These are phyloP conservation scores for Tadarida brasiliensis DNA, from an alignment of 2,797 vertebrate species.

Conservation along the genomic window DNA sequence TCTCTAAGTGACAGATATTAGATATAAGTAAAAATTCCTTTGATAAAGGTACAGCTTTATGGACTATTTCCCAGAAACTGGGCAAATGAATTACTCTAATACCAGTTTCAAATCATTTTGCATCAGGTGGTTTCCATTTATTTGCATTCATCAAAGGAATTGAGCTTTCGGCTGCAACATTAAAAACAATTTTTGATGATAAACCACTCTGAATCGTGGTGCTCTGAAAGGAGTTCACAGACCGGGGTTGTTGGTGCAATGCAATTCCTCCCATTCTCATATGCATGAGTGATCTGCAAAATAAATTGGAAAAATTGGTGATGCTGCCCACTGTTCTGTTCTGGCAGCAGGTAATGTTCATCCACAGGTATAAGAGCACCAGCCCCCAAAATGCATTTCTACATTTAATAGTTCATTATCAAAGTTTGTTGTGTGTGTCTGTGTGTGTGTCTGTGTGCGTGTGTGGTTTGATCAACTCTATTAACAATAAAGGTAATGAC, in stretches of 20 bases:
- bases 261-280: not conserved
- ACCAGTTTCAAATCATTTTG: slow-evolving; percentile 14
- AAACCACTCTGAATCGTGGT: not conserved
- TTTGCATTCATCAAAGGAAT: slow-evolving; percentile 39
- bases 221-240: slow-evolving; percentile 18
- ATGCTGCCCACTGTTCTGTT: not conserved
- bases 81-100: not conserved
- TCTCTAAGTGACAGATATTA: not conserved
- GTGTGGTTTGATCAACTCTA: not conserved
- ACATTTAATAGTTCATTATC: slow-evolving; percentile 24
- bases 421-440: not conserved
- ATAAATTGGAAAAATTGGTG: not conserved
- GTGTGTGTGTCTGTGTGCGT: not conserved
- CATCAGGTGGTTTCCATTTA: not conserved
- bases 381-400: not conserved
- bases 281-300: not conserved
- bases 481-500: slow-evolving; percentile 21
- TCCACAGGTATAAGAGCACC: not conserved
- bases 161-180: not conserved
- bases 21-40: not conserved
- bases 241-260: not conserved
- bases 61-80: not conserved
- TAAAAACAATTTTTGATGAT: not conserved
- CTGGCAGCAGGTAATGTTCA: not conserved
- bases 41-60: not conserved